Conservation (phyloP, 2,113 vertebrate species). For the Leptodactylus fuscus region DNA sequence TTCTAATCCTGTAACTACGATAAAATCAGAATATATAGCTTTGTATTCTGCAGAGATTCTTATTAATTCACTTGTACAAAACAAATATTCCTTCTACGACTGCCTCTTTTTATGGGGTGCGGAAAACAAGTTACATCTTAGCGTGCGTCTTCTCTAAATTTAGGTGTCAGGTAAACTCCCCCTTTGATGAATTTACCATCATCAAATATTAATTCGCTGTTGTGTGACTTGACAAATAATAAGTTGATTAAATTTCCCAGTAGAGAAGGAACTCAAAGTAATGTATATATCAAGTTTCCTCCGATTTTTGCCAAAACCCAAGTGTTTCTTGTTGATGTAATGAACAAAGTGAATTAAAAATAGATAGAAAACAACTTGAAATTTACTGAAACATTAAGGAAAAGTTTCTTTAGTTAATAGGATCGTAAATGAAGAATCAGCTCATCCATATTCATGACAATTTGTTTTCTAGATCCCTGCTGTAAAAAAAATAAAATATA, state of each 20-base stretch:
- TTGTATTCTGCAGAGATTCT: too few relatives aligned
- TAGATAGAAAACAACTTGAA: slow-evolving; percentile 28
- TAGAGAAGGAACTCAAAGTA: not conserved
- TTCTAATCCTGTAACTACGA: too few relatives aligned
- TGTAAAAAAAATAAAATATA: slow-evolving; percentile 87
- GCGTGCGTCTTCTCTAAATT: too few relatives aligned
- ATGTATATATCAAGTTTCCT: slow-evolving; percentile 47
- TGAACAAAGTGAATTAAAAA: not conserved
- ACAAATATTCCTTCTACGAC: too few relatives aligned
- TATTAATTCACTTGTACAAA: too few relatives aligned
- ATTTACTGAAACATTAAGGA: slow-evolving; percentile 62
- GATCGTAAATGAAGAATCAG: slow-evolving; percentile 70
- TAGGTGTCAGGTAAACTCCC: slow-evolving; percentile 37
- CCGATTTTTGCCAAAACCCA: not conserved
- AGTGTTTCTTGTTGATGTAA: not conserved
- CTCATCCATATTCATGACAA: slow-evolving; percentile 76
- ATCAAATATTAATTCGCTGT: slow-evolving; percentile 48
- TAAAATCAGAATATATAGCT: too few relatives aligned
- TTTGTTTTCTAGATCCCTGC: slow-evolving; percentile 72
- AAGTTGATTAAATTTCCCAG: slow-evolving; percentile 36
- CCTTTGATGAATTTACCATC: slow-evolving; percentile 44
- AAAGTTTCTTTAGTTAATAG: slow-evolving; percentile 62
- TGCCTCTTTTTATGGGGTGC: too few relatives aligned
- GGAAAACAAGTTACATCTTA: too few relatives aligned
- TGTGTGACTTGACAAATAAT: slow-evolving; percentile 47